Conservation (phyloP, 30 jellyfish, hydroid and myxozoan genomes). For the Phacellophora camtschatica region DNA sequence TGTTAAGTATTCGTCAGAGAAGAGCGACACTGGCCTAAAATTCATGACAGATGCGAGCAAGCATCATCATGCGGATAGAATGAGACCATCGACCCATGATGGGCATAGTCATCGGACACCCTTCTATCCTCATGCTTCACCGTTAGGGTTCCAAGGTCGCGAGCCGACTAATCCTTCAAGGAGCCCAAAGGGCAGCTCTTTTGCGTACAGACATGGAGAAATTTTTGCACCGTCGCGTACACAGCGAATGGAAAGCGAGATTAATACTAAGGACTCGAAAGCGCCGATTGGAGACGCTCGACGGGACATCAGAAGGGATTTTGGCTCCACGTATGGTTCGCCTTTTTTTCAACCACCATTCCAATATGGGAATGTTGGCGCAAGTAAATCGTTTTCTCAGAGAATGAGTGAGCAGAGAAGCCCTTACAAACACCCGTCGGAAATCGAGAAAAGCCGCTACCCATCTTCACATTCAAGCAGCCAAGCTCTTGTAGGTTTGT, state of each 20-base stretch:
- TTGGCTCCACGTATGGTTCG: constrained; percentile 29
- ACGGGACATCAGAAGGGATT: constrained; percentile 45
- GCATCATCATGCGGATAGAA: constrained; percentile 46
- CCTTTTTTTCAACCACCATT: constrained; percentile 37
- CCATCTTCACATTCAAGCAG: constrained; percentile 53
- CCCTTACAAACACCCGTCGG: constrained; percentile 61
- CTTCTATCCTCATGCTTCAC: constrained; percentile 63
- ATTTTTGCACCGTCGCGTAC: constrained; percentile 46
- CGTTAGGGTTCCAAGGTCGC: constrained; percentile 52
- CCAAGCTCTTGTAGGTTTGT: constrained; percentile 61
- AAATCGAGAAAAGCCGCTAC: constrained; percentile 38
- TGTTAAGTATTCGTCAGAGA: constrained; percentile 35
- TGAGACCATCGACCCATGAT: constrained; percentile 59
- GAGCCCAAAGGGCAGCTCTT: constrained; percentile 60
- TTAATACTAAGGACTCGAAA: constrained; percentile 36
- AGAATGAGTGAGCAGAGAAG: constrained; percentile 63
- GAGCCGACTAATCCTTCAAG: constrained; percentile 58
- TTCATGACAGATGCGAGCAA: constrained; percentile 43
- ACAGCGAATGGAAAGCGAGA: constrained; percentile 36
- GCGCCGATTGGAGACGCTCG: constrained; percentile 30
- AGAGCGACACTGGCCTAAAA: constrained; percentile 21
- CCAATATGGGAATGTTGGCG: constrained; percentile 24
- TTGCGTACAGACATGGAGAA: constrained; percentile 40
- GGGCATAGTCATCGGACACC: constrained; percentile 64
- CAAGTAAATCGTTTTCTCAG: constrained; percentile 37